These are phyloP conservation scores for Orientallactaga sibirica DNA, from an alignment of 2,797 vertebrate genomes.

Conservation along the genomic window DNA sequence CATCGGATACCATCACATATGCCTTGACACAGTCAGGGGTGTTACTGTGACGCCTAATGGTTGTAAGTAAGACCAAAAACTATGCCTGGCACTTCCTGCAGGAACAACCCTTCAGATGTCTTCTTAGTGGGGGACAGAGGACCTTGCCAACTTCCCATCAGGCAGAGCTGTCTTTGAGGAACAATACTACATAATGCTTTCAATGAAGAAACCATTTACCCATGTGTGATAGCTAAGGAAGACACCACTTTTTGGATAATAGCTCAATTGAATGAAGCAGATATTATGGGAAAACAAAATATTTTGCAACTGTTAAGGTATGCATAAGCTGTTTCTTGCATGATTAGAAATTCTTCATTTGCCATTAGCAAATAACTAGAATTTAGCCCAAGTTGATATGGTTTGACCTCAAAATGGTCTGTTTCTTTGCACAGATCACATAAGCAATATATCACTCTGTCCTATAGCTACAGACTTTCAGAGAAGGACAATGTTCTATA, in stretches of 20 bases:
- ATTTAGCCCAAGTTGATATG: neutral
- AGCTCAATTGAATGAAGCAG: neutral
- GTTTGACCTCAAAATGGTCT: neutral
- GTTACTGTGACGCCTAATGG: neutral
- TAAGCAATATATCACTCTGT: neutral
- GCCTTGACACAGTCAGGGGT: neutral
- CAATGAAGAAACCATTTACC: conserved; percentile 20
- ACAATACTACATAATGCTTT: conserved; percentile 9
- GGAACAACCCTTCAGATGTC: conserved; percentile 47
- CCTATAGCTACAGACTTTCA: neutral
- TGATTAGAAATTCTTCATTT: conserved; percentile 33
- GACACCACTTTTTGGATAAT: neutral
- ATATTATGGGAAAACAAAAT: neutral
- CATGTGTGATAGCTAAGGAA: neutral
- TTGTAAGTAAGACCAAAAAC: neutral
- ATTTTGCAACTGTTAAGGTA: neutral
- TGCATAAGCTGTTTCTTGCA: neutral
- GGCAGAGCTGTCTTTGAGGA: conserved; percentile 20
- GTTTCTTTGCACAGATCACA: neutral
- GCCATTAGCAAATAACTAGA: neutral
- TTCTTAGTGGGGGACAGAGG: neutral
- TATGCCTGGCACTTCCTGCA: conserved; percentile 13
- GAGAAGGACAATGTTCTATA: neutral
- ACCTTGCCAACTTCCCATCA: conserved; percentile 32
- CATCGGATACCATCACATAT: conserved; percentile 36